Base-by-base conservation (phyloP, 1,140 invertebrate species). In the Meloidogyne chitwoodi region DNA sequence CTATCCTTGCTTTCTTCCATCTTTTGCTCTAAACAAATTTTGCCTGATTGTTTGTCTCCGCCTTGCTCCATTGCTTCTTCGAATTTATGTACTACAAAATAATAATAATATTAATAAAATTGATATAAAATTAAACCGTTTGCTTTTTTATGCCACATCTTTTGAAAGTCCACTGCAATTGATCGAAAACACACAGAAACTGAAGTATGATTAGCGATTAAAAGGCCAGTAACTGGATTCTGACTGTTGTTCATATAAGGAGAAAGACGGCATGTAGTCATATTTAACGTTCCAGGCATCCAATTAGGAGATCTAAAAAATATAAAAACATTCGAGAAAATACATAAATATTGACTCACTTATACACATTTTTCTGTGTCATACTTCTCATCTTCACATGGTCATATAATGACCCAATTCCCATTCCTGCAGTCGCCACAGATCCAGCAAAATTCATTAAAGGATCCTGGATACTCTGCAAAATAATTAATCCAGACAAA, bases 161-260 rank as follows among this genome's bases (percentile, higher is more conserved):
- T 56, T 34, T 73, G 27, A 64, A 73, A 73, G 24, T 73, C 71
- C n/a, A 31, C 27, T 29, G 26, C 71, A 61, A 73, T 73, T 14
- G 38, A 56, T 2, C 56, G 38, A 22, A 73, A n/a, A 61, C 26
- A 63, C 19, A 63, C 19, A 31, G 56, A 19, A 22, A 73, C n/a
- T 5, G 41, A 61, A 34, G 71, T 73, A 14, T 73, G 71, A 56
- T 73, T 73, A 34, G 71, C 71, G n/a, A 73, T 26, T 31, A 73
- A 64, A 61, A 73, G 24, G 14, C 71, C 71, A 64, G 71, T 64
- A 14, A 73, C 71, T 29, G 71, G 71, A 63, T 73, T 38, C 24
- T 77, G 76, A 16, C 31, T 69, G 68, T 80, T 68, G n/a, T 79
- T 68, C 41, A 78, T 27, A 31, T 78, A 78, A 12, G 77, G 77